Base-by-base conservation (phyloP, 2,113 vertebrate genomes). In the Symphodus melops region DNA sequence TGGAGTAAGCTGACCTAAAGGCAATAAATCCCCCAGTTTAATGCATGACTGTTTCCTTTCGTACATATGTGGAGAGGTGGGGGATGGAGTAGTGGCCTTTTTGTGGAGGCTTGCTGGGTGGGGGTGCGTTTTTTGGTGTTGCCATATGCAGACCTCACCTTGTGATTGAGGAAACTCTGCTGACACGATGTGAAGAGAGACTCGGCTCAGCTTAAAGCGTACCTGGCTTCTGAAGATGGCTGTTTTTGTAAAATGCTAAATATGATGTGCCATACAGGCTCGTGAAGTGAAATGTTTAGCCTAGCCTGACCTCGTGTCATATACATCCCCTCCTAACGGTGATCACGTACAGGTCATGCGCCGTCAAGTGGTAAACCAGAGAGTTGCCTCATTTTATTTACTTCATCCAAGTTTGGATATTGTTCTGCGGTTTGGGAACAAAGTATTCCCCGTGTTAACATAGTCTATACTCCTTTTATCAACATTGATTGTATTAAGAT, bases 41-140 rank as follows among this genome's bases (percentile, higher is more conserved):
- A 96, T 95, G 95, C 95, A 95, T 95, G 95, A 95, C 95, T 96
- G 95, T 96, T 95, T 96, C 91, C 94, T 96, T 97, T 96, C 94
- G 95, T 97, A 96, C 96, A 91, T 95, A 89, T 92, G 91, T 90
- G 90, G 90, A 86, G 86, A 79, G 91, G 90, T 93, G 93, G 95
- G 94, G 94, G 93, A 94, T 94, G 94, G 94, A 91, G 89, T 84
- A 77, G 73, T 85, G 73, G 82, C 79, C 70, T 81, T 82, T 89
- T 73, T 73, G 86, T 85, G 75, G 87, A 83, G 83, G 59, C 78
- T 69, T 80, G 53, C 78, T 69, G 86, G 78, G 88, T 83, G 88
- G 91, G 92, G 93, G 93, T 89, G 91, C 86, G 75, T 79, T 86
- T 79, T 86, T 73, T 79, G 88, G 79, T 84, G 80, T 82, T 90